Percentiles rank a stretch among this genome's conserved stretches.
phyloP scores from a whole-genome alignment of 2,113 vertebrate genomes.

The Pseudorhombus dupliciocellatus region DNA sequence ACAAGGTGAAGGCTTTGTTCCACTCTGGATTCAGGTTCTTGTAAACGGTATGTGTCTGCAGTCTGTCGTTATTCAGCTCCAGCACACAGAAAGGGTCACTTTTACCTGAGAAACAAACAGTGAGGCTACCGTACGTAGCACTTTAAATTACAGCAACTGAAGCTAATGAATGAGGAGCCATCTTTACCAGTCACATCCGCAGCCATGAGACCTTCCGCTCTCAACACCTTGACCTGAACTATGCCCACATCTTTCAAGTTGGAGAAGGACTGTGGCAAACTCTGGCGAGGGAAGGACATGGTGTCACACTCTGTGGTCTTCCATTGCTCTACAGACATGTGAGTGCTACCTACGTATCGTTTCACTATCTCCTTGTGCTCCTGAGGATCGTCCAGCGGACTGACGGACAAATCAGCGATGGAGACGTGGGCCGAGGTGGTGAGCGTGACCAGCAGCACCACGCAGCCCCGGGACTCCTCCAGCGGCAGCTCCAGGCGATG shows the following conservation, averaged over 20 bases:
- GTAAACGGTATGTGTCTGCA: slow-evolving; percentile 93
- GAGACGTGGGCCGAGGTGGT: slow-evolving; percentile 89
- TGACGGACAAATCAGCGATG: slow-evolving; percentile 88
- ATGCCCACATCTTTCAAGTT: slow-evolving; percentile 91
- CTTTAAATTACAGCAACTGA: not conserved
- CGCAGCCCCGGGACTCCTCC: slow-evolving; percentile 86
- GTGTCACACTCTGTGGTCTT: not conserved
- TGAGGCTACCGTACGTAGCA: not conserved
- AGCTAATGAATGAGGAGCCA: not conserved
- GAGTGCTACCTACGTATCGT: slow-evolving; percentile 85
- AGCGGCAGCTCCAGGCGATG: slow-evolving; percentile 88
- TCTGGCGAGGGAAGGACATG: slow-evolving; percentile 71
- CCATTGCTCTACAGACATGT: not conserved
- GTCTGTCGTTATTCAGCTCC: slow-evolving; percentile 92
- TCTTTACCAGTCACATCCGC: slow-evolving; percentile 92
- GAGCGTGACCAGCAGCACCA: slow-evolving; percentile 91
- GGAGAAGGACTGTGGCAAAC: slow-evolving; percentile 81
- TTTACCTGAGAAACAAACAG: slow-evolving; percentile 82
- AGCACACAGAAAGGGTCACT: slow-evolving; percentile 95
- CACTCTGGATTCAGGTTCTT: slow-evolving; percentile 94
- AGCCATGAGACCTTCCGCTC: slow-evolving; percentile 93
- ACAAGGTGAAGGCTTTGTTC: slow-evolving; percentile 98
- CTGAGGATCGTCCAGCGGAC: slow-evolving; percentile 85
- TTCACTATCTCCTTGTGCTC: slow-evolving; percentile 83
- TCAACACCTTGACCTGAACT: slow-evolving; percentile 93